Evolutionary conservation across 2,888 invertebrate species (phyloP), one percentile per base, ranked within the genome.

Genomic region (Helicoverpa assulta): DNA sequence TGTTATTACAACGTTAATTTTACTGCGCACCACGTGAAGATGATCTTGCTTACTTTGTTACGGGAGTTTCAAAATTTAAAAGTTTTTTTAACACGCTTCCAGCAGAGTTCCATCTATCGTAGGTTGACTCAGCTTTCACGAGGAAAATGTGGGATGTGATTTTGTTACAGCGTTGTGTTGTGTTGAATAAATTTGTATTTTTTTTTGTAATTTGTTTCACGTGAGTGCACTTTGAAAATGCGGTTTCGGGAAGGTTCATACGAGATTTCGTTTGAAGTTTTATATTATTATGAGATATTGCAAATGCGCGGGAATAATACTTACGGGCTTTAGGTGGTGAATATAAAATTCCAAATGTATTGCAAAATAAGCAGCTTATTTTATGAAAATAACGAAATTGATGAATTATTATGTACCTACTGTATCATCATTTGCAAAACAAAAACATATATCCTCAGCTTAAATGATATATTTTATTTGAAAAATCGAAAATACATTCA

Each of bases 1-100:
- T 66, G 65, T 73, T 81, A 70, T 70, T 70, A 74, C 70, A 33
- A 55, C 62, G 70, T 71, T 72, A 68, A 76, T 81, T 76, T 81
- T 70, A 81, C 71, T 71, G 56, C 62, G 51, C 70, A 71, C 55
- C 76, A 67, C 76, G 62, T 58, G 52, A 59, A 61, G 60, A 53
- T 70, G 54, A 63, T 58, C 40, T 61, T 61, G 66, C 67, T 67
- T 69, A 79, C 79, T 76, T 76, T 79, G 76, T 74, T 53, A 61
- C 26, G 52, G 29, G 54, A 69, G 64, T 70, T 79, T 70, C 70
- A 67, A 70, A 82, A 62, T 77, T 68, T 70, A 56, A 76, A 67
- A 67, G 21, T 69, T 63, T 71, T 26, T 75, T 67, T 76, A 76
- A 67, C 67, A 64, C 58, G 10, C 40, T 67, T 62, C 56, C 47